These are phyloP conservation scores for Rhinichthys klamathensis DNA, from an alignment of 2,113 vertebrate genomes.

Conservation along the genomic window DNA sequence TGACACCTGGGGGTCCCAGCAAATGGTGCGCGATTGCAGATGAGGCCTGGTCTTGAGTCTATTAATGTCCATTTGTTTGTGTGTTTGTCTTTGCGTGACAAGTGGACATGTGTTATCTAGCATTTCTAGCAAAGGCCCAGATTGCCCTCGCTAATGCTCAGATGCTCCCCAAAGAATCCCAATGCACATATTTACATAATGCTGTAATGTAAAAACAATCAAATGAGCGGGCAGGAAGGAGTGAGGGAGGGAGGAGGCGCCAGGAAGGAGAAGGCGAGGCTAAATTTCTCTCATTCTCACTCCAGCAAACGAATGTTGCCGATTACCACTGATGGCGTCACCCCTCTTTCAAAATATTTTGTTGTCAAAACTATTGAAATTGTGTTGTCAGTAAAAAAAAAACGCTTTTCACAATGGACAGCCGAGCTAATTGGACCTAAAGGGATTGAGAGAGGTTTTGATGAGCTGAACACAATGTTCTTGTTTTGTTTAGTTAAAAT, in stretches of 20 bases:
- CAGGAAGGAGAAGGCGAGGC: background rate
- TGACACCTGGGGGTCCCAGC: slow-evolving; percentile 52
- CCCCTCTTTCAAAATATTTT: background rate
- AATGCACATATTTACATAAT: slow-evolving; percentile 54
- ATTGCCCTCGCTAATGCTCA: slow-evolving; percentile 38
- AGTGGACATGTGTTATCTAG: slow-evolving; percentile 50
- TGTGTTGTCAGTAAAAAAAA: background rate
- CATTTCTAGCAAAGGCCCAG: slow-evolving; percentile 47
- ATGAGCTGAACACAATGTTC: background rate
- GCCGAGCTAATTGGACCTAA: background rate
- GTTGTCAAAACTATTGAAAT: background rate
- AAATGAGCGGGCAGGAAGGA: background rate
- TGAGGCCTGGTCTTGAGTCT: slow-evolving; percentile 30
- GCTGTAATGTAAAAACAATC: slow-evolving; percentile 42
- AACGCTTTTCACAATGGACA: background rate
- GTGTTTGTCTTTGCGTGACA: slow-evolving; percentile 51
- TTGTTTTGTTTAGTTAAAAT: slow-evolving; percentile 6
- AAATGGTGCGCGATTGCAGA: slow-evolving; percentile 33
- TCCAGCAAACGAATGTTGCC: background rate
- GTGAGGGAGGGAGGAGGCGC: background rate
- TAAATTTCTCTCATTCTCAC: background rate
- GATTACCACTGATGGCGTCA: slow-evolving; percentile 5
- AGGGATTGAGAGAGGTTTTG: slow-evolving; percentile 2
- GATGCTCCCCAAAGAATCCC: slow-evolving; percentile 39
- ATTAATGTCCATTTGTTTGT: slow-evolving; percentile 52